A percentile compares a stretch with the other conserved stretches of the same genome.
Evolutionary conservation across 1,140 invertebrate species (phyloP).

Genomic region (Sminthurinus signatus): DNA sequence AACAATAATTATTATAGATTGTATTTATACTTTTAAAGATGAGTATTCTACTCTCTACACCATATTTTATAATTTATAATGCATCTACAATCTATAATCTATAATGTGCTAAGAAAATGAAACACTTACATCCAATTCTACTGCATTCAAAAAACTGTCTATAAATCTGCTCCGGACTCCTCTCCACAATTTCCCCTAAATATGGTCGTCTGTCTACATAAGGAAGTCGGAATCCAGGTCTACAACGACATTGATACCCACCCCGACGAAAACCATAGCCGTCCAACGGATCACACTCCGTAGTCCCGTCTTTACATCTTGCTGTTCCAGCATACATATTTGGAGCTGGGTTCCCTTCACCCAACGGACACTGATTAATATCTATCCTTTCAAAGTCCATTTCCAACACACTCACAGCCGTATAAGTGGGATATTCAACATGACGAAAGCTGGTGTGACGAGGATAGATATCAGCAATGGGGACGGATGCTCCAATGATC

Average conservation of each 20-base stretch:
- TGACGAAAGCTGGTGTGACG: constrained; percentile 90
- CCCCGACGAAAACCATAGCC: constrained; percentile 93
- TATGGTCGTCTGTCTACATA: constrained; percentile 78
- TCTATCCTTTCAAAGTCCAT: constrained; percentile 96
- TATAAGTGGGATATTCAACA: constrained; percentile 93
- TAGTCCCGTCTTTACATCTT: constrained; percentile 85
- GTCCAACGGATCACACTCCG: constrained; percentile 93
- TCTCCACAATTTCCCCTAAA: constrained; percentile 86
- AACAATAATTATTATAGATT: no score
- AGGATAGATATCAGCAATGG: constrained; percentile 91
- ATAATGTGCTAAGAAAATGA: constrained; percentile 17
- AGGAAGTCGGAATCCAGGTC: constrained; percentile 80
- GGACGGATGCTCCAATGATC: constrained; percentile 86
- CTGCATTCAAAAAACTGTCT: constrained; percentile 86
- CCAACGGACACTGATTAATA: constrained; percentile 90
- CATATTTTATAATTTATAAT: no score
- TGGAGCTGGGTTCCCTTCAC: constrained; percentile 76
- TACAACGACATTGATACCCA: constrained; percentile 87
- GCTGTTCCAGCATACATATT: constrained; percentile 87
- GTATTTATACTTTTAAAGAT: no score
- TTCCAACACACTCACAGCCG: constrained; percentile 85
- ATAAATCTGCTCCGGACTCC: constrained; percentile 85
- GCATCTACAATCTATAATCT: no score
- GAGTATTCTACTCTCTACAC: no score
- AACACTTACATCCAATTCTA: constrained; percentile 81